These are phyloP conservation scores for Smithornis capensis DNA, from an alignment of 2,113 vertebrate genomes.

Conservation along the genomic window DNA sequence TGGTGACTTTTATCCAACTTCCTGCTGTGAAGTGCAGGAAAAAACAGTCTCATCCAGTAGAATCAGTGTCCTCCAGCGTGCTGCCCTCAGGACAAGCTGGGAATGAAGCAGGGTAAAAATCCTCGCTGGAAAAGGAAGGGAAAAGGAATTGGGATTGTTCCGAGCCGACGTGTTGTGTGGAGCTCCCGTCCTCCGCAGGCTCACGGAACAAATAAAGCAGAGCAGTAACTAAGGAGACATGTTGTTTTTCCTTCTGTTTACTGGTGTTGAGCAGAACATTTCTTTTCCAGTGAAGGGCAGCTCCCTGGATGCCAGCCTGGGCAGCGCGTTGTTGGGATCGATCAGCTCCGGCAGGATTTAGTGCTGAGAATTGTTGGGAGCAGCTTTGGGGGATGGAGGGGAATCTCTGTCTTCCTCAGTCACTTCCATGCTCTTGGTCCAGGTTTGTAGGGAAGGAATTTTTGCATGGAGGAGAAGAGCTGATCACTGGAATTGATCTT, in stretches of 20 bases:
- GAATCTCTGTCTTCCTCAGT: not conserved
- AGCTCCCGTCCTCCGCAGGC: not conserved
- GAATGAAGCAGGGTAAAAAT: not conserved
- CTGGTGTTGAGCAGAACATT: not conserved
- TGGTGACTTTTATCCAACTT: not conserved
- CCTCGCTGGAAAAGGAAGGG: not conserved
- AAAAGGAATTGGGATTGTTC: rapidly evolving
- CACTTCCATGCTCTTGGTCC: rapidly evolving
- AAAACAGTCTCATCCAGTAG: not conserved
- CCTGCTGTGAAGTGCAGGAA: not conserved
- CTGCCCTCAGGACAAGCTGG: not conserved
- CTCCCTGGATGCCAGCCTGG: rapidly evolving
- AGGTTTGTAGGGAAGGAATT: not conserved
- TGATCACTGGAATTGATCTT: not conserved
- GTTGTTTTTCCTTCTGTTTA: not conserved
- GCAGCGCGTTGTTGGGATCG: rapidly evolving
- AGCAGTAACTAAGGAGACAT: not conserved
- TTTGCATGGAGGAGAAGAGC: not conserved
- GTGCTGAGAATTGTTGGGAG: not conserved
- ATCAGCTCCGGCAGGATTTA: not conserved
- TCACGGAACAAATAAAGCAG: not conserved
- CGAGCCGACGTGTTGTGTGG: not conserved
- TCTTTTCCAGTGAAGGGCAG: not conserved
- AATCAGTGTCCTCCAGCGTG: not conserved
- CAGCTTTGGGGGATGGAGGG: not conserved